Evolutionary conservation across 2,888 invertebrate genomes (phyloP).

Genomic region (Aporophyla nigra): DNA sequence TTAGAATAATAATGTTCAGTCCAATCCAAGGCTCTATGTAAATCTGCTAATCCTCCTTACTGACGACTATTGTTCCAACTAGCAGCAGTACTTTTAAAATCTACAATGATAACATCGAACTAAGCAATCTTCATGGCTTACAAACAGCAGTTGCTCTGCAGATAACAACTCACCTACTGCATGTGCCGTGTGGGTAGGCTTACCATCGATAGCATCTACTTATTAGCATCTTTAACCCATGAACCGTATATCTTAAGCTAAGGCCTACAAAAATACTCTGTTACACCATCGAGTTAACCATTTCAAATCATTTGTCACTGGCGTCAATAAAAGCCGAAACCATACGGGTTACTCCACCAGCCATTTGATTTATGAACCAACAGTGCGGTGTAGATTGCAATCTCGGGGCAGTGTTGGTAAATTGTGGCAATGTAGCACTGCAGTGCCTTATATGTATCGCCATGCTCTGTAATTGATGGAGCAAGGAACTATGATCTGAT

Average conservation of each 20-base stretch:
- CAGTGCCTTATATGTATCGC: constrained; percentile 54
- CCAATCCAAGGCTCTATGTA: constrained; percentile 34
- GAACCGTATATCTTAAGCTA: constrained; percentile 51
- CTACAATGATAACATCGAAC: background rate
- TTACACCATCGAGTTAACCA: constrained; percentile 67
- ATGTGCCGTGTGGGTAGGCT: constrained; percentile 11
- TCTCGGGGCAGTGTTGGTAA: constrained; percentile 70
- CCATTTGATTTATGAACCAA: constrained; percentile 77
- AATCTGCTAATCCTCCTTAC: background rate
- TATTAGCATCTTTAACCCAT: constrained; percentile 39
- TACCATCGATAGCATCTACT: constrained; percentile 39
- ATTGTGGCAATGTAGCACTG: constrained; percentile 51
- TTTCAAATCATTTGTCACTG: constrained; percentile 75
- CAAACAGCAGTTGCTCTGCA: constrained; percentile 2
- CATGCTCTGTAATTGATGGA: constrained; percentile 42
- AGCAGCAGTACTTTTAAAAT: background rate
- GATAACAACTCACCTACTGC: constrained; percentile 2
- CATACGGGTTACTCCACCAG: constrained; percentile 74
- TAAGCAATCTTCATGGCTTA: background rate
- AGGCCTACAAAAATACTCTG: constrained; percentile 46
- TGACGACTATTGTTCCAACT: background rate
- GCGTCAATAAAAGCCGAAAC: constrained; percentile 65
- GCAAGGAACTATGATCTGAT: constrained; percentile 36
- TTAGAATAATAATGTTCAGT: constrained; percentile 23
- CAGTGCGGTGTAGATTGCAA: constrained; percentile 67